Evolutionary conservation across 2,113 vertebrate genomes (phyloP).

Genomic region (Excalfactoria chinensis): DNA sequence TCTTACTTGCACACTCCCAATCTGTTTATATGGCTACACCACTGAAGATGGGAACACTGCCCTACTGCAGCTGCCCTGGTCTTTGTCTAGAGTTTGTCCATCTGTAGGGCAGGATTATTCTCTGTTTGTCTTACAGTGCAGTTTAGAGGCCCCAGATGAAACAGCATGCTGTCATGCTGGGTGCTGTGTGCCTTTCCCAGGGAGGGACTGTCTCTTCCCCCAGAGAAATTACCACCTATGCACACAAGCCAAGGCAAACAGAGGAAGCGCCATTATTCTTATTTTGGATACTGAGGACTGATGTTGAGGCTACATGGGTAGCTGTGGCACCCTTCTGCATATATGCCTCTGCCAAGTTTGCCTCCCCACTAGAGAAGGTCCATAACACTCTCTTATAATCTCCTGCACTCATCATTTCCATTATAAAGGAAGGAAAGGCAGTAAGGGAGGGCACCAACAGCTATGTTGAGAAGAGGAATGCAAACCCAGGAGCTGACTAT

Average conservation of each 20-base stretch:
- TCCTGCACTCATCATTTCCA: neutral
- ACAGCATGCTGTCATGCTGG: rapidly evolving
- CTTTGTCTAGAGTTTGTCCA: neutral
- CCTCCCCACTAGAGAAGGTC: neutral
- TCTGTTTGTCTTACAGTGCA: conserved; percentile 52
- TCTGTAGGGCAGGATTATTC: neutral
- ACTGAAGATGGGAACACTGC: neutral
- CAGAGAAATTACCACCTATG: neutral
- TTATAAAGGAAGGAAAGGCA: neutral
- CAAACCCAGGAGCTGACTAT: neutral
- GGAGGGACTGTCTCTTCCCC: neutral
- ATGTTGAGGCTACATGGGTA: neutral
- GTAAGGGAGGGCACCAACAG: rapidly evolving
- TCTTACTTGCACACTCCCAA: neutral
- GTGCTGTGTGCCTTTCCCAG: neutral
- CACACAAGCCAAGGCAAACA: neutral
- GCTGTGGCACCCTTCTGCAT: neutral
- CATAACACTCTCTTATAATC: neutral
- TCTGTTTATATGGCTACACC: neutral
- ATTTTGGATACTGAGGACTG: neutral
- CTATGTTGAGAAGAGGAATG: neutral
- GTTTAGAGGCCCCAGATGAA: conserved; percentile 21
- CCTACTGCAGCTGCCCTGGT: neutral
- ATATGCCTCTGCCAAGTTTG: neutral
- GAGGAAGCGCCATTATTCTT: neutral